These are phyloP conservation scores for Oscheius onirici DNA, from an alignment of 2,888 invertebrate species.

Conservation along the genomic window DNA sequence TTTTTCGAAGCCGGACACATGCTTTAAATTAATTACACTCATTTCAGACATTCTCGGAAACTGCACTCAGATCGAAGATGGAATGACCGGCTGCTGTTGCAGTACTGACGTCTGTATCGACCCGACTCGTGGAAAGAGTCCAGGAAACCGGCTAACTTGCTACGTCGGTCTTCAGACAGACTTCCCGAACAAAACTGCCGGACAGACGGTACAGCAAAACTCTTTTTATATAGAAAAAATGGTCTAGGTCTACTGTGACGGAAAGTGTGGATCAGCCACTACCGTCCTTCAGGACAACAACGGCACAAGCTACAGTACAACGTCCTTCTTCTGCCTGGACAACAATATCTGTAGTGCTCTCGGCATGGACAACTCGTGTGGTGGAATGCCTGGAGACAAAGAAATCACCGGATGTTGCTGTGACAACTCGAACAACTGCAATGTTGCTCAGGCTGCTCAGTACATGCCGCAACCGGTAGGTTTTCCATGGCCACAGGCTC, in stretches of 20 bases:
- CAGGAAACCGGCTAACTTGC: constrained; percentile 45
- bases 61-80: constrained; percentile 42
- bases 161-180: constrained; percentile 50
- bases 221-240: neutral
- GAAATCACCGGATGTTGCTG: constrained; percentile 49
- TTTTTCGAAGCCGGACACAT: too few relatives aligned
- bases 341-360: constrained; percentile 34
- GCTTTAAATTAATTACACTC: too few relatives aligned
- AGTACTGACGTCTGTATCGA: constrained; percentile 49
- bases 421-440: constrained; percentile 50
- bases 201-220: neutral
- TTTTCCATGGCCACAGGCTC: too few relatives aligned
- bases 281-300: constrained; percentile 40
- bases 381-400: constrained; percentile 36
- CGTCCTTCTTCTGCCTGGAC: constrained; percentile 42
- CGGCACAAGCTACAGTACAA: constrained; percentile 32
- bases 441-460: constrained; percentile 28
- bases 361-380: constrained; percentile 42
- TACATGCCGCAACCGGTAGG: neutral
- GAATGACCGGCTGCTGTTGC: constrained; percentile 51
- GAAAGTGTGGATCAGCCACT: constrained; percentile 44
- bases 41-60: constrained; percentile 20
- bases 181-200: neutral
- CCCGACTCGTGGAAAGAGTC: constrained; percentile 35
- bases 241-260: constrained; percentile 38